A percentile compares a stretch with the other conserved stretches of the same genome.
Conservation (phyloP, 2,113 vertebrate species). For the Mandrillus leucophaeus region DNA sequence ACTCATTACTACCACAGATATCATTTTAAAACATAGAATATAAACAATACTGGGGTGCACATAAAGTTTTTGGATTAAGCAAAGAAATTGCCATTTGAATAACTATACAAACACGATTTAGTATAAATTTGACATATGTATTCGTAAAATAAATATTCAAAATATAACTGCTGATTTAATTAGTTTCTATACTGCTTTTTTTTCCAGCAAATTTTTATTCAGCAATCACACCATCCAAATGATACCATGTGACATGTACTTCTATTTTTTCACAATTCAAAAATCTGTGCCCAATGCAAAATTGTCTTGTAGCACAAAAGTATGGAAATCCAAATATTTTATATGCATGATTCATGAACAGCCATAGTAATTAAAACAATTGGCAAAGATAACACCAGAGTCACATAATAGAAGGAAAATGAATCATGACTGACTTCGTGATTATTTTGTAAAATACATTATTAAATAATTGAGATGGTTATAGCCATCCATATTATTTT, state of each 20-base stretch:
- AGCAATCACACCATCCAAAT: neutral
- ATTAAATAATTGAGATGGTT: neutral
- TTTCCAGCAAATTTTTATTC: neutral
- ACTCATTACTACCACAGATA: neutral
- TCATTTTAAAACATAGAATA: neutral
- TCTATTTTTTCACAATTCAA: slow-evolving; percentile 18
- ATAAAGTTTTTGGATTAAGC: neutral
- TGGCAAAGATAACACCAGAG: neutral
- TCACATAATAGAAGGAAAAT: neutral
- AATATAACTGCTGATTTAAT: neutral
- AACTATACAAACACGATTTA: neutral
- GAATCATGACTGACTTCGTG: neutral
- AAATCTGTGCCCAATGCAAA: neutral
- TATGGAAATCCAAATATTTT: neutral
- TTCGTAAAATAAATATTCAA: neutral
- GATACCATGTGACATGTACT: neutral
- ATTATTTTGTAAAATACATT: neutral
- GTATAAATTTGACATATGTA: neutral
- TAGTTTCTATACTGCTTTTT: neutral
- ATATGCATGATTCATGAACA: neutral
- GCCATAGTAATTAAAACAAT: neutral
- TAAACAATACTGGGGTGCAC: neutral
- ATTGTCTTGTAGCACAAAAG: neutral
- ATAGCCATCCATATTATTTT: neutral
- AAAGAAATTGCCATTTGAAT: neutral